These are phyloP conservation scores for Sus cebifrons DNA, from an alignment of 2,797 vertebrate species.

Conservation along the genomic window DNA sequence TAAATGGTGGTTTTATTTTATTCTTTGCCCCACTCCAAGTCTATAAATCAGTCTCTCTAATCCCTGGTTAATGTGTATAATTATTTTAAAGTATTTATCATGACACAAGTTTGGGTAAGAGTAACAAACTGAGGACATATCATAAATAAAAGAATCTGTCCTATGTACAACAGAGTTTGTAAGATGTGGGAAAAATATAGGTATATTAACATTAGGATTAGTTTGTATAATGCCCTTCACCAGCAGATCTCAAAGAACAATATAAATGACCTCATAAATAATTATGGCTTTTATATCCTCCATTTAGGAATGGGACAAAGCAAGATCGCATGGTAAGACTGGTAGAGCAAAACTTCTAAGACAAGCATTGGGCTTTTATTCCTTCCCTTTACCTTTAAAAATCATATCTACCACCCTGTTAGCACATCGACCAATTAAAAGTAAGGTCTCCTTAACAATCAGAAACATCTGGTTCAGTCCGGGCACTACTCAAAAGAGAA, in stretches of 20 bases:
- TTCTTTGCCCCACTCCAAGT: neutral
- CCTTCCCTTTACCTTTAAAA: constrained; percentile 46
- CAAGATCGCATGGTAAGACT: neutral
- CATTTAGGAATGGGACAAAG: constrained; percentile 19
- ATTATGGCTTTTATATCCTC: neutral
- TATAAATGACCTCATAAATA: constrained; percentile 56
- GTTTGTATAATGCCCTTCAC: constrained; percentile 59
- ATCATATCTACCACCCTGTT: neutral
- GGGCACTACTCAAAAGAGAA: neutral
- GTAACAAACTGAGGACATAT: constrained; percentile 71
- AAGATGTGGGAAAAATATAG: constrained; percentile 71
- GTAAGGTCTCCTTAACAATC: constrained; percentile 10
- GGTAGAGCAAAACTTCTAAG: constrained; percentile 33
- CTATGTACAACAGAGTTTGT: constrained; percentile 59
- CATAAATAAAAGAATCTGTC: constrained; percentile 71
- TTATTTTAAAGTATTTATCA: constrained; percentile 78
- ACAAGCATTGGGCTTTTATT: constrained; percentile 37
- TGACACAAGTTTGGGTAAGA: constrained; percentile 74
- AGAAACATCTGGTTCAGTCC: constrained; percentile 1
- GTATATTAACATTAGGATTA: constrained; percentile 43
- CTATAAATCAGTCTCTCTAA: constrained; percentile 75
- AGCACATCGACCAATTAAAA: constrained; percentile 22
- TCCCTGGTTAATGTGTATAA: constrained; percentile 63
- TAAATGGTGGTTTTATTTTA: constrained; percentile 36
- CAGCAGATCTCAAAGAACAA: constrained; percentile 55